Percentiles rank a stretch among this genome's conserved stretches.
Conservation (phyloP, 2,113 vertebrate genomes). For the Corythaeola cristata region DNA sequence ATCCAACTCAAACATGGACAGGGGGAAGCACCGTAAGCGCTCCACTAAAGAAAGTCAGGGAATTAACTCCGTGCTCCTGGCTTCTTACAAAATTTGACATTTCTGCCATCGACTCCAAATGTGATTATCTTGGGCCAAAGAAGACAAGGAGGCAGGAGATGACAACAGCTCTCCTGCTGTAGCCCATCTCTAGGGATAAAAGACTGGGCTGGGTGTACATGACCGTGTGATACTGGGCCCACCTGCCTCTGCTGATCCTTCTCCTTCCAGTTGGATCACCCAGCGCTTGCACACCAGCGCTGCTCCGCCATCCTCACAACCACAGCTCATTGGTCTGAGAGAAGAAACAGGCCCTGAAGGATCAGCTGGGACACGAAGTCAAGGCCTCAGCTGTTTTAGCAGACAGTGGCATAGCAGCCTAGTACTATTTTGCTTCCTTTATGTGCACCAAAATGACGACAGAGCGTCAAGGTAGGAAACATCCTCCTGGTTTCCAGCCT, state of each 20-base stretch:
- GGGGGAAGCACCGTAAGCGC: rapidly evolving
- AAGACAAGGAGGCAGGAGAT: not conserved
- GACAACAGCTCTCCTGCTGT: not conserved
- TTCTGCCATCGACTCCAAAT: not conserved
- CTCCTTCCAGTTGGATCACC: not conserved
- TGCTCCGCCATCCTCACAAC: rapidly evolving
- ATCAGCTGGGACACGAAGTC: not conserved
- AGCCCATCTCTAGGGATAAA: not conserved
- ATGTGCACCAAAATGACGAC: not conserved
- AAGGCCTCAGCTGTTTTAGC: not conserved
- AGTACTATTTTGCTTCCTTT: not conserved
- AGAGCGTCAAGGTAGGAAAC: not conserved
- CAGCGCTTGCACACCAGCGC: not conserved
- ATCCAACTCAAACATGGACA: not conserved
- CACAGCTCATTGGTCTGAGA: not conserved
- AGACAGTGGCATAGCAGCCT: not conserved
- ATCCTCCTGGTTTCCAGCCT: not conserved
- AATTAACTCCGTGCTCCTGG: not conserved
- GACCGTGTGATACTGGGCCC: not conserved
- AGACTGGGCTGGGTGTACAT: not conserved
- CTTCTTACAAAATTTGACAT: not conserved
- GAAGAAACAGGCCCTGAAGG: not conserved
- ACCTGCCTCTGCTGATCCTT: not conserved
- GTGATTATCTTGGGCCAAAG: not conserved
- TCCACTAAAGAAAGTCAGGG: not conserved